phyloP scores from a whole-genome alignment of 2,888 invertebrate genomes.

The Chalcosyrphus nemorum region DNA sequence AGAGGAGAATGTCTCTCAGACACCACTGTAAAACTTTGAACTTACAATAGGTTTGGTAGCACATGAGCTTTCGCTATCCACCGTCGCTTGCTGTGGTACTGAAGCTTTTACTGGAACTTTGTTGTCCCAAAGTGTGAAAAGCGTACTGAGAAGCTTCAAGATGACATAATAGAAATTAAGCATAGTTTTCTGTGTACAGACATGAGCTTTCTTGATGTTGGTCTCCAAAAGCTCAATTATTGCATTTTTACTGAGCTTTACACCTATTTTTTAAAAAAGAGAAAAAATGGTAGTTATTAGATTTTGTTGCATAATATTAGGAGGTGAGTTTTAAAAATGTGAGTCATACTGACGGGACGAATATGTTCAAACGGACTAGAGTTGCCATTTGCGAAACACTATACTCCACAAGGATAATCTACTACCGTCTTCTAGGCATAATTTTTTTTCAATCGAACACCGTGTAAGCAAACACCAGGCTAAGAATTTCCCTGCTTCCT shows the following conservation, averaged over 20 bases:
- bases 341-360: too few species aligned
- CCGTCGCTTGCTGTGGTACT: not conserved
- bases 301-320: conserved; percentile 17
- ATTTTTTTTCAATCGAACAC: too few species aligned
- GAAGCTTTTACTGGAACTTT: conserved; percentile 54
- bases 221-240: conserved; percentile 70
- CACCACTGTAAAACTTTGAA: conserved; percentile 1
- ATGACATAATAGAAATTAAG: conserved; percentile 63
- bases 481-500: too few species aligned
- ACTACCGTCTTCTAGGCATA: too few species aligned
- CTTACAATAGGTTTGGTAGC: conserved; percentile 57
- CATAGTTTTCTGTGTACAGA: conserved; percentile 65
- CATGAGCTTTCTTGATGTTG: conserved; percentile 67
- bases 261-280: conserved; percentile 20
- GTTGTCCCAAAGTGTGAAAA: conserved; percentile 64
- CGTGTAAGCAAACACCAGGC: too few species aligned
- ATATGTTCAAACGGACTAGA: not conserved
- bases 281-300: not conserved
- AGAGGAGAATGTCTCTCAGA: not conserved
- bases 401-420: too few species aligned
- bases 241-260: conserved; percentile 67
- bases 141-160: conserved; percentile 67
- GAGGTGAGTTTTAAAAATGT: too few species aligned
- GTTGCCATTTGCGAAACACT: too few species aligned
- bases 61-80: conserved; percentile 40